These are phyloP conservation scores for Spodoptera frugiperda DNA, from an alignment of 1,140 invertebrate species.

Conservation along the genomic window DNA sequence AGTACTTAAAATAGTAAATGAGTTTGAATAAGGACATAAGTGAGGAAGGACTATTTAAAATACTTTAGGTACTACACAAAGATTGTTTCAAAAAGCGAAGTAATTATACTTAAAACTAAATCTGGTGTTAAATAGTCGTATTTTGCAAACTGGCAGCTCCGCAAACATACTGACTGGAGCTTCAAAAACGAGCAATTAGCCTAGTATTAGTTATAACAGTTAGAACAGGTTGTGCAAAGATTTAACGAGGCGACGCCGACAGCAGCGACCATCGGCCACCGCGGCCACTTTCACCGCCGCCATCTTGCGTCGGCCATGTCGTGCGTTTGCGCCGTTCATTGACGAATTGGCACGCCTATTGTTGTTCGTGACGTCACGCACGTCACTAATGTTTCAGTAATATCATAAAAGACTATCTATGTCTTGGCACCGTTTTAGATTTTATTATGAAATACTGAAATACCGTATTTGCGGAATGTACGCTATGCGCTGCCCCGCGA, in stretches of 20 bases:
- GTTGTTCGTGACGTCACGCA: slow-evolving; percentile 62
- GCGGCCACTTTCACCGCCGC: slow-evolving; percentile 80
- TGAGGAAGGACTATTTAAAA: too few relatives aligned
- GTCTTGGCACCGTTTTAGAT: slow-evolving; percentile 10
- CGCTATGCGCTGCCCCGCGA: too few relatives aligned
- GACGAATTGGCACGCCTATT: slow-evolving; percentile 76
- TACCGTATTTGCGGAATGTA: too few relatives aligned
- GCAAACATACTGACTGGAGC: slow-evolving; percentile 30
- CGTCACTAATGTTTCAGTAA: slow-evolving; percentile 32
- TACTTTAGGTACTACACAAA: too few relatives aligned
- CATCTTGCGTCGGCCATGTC: slow-evolving; percentile 75
- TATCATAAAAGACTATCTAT: slow-evolving; percentile 19
- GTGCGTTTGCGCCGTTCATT: slow-evolving; percentile 64
- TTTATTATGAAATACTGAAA: slow-evolving; percentile 9
- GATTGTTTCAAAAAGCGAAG: too few relatives aligned
- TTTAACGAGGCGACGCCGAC: slow-evolving; percentile 48
- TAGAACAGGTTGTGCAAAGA: slow-evolving; percentile 58
- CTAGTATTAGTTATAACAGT: slow-evolving; percentile 47
- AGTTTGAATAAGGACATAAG: too few relatives aligned
- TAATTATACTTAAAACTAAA: background rate
- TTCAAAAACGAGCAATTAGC: slow-evolving; percentile 39
- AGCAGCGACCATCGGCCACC: slow-evolving; percentile 59
- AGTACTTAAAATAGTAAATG: too few relatives aligned
- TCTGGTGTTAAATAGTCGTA: background rate
- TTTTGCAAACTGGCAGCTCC: background rate